Conservation (phyloP, 2,113 vertebrate genomes). For the Uropsilus gracilis region DNA sequence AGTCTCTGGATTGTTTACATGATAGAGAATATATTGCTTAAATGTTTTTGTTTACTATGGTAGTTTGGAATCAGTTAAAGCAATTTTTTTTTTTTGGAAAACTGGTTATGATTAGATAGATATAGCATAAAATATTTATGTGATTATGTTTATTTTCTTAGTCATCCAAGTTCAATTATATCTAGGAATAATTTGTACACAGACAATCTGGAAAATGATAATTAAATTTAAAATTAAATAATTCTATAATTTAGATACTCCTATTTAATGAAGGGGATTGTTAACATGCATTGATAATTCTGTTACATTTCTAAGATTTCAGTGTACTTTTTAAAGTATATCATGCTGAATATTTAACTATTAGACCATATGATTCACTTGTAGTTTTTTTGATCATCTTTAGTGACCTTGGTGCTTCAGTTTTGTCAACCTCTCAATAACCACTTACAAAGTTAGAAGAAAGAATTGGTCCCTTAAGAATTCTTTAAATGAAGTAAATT, state of each 20-base stretch:
- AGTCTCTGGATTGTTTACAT: not conserved
- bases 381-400: not conserved
- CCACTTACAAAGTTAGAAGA: conserved; percentile 23
- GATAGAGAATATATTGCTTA: not conserved
- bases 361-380: conserved; percentile 26
- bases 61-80: not conserved
- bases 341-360: not conserved
- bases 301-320: not conserved
- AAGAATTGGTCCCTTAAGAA: conserved; percentile 50
- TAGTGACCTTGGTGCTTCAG: conserved; percentile 66
- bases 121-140: not conserved
- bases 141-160: conserved; percentile 8
- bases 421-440: conserved; percentile 53
- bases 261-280: not conserved
- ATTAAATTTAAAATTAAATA: no score
- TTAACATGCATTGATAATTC: not conserved
- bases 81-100: not conserved
- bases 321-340: not conserved
- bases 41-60: not conserved
- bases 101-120: not conserved
- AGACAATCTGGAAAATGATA: no score
- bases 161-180: not conserved
- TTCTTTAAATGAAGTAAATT: conserved; percentile 74
- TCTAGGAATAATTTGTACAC: no score
- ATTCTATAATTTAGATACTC: not conserved